Conservation (phyloP, 2,888 invertebrate genomes). For the Hypolimnas misippus region DNA sequence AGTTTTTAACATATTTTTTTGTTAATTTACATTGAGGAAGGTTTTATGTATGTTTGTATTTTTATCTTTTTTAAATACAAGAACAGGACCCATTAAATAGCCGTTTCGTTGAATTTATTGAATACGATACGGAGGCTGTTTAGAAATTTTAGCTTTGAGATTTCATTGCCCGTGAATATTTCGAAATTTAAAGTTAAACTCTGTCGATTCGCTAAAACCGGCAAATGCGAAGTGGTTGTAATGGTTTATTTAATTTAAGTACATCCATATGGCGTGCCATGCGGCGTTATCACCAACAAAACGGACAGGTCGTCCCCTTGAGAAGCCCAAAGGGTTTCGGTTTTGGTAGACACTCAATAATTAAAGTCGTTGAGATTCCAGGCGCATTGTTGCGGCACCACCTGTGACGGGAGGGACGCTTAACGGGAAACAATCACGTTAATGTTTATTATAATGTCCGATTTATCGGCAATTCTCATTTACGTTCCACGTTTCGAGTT, state of each 20-base stretch:
- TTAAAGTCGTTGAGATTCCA: constrained; percentile 82
- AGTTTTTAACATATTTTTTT: constrained; percentile 2
- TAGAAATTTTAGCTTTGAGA: constrained; percentile 30
- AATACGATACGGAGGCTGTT: constrained; percentile 21
- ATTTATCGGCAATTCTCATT: constrained; percentile 81
- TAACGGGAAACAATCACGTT: constrained; percentile 78
- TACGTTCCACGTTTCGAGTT: constrained; percentile 64
- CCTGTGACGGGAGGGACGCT: constrained; percentile 60
- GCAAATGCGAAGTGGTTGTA: constrained; percentile 54
- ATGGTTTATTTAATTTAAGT: constrained; percentile 66
- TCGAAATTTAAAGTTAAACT: constrained; percentile 58
- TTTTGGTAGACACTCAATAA: constrained; percentile 80
- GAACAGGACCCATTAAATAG: constrained; percentile 13
- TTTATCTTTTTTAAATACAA: constrained; percentile 8
- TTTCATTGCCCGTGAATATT: constrained; percentile 40
- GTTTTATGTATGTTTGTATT: neutral
- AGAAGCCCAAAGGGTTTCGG: constrained; percentile 75
- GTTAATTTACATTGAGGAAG: neutral
- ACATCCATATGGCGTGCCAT: constrained; percentile 60
- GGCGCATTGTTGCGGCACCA: constrained; percentile 75
- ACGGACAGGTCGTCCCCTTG: constrained; percentile 79
- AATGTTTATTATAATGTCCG: constrained; percentile 81
- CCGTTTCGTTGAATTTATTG: constrained; percentile 13
- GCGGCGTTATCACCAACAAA: constrained; percentile 72
- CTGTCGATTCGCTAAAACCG: constrained; percentile 49